Evolutionary conservation across 2,888 invertebrate genomes (phyloP), one percentile per base, ranked within the genome.

Genomic region (Graphium colonna): DNA sequence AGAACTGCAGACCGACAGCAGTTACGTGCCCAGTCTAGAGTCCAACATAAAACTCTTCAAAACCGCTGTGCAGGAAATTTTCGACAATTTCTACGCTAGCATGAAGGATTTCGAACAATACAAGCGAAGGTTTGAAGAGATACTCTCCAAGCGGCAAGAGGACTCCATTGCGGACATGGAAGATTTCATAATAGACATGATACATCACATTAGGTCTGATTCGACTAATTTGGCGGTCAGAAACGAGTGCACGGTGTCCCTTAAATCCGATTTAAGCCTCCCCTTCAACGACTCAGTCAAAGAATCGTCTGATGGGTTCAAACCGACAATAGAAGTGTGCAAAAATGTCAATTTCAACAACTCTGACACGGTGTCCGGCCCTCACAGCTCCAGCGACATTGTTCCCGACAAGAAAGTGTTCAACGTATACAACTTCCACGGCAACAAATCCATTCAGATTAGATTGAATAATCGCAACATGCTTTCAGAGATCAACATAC

Each of bases 111-210:
- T 79, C 53, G 84, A 88, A 57, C 45, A 65, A 1, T 86, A 82
- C 57, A 87, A 85, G 59, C 65, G 70, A 43, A 77, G 77, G 52
- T 87, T 79, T 60, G 61, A 81, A n/a, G 79, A 79, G 2, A 85
- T 87, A 45, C 59, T 87, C 26, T 63, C 64, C 3, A 83, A 75
- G 52, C 80, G 72, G 57, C 70, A 68, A 28, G 75, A 70, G 1
- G 77, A 81, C 3, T 73, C 77, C 1, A 51, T 83, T 0, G 63
- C 61, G 5, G 80, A 82, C 48, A 83, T 85, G 83, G 83, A 85
- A 62, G 71, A 77, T 1, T 85, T 87, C 52, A 78, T 86, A 42
- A 82, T 72, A 61, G 82, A 85, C 33, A 79, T 85, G 73, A 76
- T 87, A 57, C 76, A 81, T 8, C 72, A 82, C 47, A 81, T 85